phyloP scores from a whole-genome alignment of 2,113 vertebrate genomes.

The Azemiops feae region DNA sequence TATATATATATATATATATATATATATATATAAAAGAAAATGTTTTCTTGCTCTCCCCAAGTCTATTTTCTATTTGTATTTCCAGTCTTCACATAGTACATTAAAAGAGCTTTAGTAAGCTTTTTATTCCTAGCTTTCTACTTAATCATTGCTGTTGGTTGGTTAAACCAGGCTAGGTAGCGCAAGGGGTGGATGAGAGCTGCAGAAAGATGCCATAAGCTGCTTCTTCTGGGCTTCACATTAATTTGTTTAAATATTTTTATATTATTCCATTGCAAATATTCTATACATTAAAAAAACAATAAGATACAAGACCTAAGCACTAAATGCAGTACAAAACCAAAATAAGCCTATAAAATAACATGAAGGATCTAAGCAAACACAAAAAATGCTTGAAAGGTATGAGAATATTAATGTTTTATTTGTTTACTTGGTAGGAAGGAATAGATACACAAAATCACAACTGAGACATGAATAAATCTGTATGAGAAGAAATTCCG shows the following conservation, averaged over 20 bases:
- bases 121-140: background rate
- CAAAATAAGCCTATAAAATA: background rate
- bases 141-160: background rate
- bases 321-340: background rate
- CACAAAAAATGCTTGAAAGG: background rate
- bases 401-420: background rate
- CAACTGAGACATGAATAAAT: background rate
- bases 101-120: background rate
- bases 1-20: too few relatives aligned
- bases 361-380: background rate
- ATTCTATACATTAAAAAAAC: background rate
- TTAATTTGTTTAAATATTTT: background rate
- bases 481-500: background rate
- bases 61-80: background rate
- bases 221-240: background rate
- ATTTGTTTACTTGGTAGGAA: background rate
- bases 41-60: background rate
- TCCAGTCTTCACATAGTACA: background rate
- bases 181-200: background rate
- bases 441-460: background rate
- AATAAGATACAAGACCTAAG: background rate
- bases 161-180: background rate
- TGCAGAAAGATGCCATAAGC: background rate
- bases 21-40: background rate
- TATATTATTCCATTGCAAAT: background rate